These are phyloP conservation scores for Patiria miniata DNA, from an alignment of 35 echinoderm and acorn worm species.

Conservation along the genomic window DNA sequence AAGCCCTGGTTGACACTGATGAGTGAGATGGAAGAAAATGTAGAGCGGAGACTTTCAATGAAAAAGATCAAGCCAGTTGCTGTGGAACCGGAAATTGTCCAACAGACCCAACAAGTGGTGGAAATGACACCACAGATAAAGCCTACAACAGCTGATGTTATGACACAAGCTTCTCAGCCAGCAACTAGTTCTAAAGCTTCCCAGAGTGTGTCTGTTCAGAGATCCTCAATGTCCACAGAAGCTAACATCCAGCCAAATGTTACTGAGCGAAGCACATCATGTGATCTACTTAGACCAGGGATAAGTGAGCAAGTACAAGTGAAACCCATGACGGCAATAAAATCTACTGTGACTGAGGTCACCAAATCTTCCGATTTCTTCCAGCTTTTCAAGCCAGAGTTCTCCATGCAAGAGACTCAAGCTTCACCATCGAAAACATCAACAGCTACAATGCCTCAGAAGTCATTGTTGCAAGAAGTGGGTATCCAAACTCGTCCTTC, in stretches of 20 bases:
- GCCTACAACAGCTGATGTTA: background rate
- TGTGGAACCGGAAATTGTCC: background rate
- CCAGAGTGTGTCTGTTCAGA: background rate
- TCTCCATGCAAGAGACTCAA: too few relatives aligned
- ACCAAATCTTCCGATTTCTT: too few relatives aligned
- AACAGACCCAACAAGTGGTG: background rate
- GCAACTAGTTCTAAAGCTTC: background rate
- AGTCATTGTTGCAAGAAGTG: too few relatives aligned
- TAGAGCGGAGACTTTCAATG: background rate
- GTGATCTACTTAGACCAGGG: too few relatives aligned
- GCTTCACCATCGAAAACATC: too few relatives aligned
- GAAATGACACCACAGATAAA: background rate
- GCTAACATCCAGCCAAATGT: background rate
- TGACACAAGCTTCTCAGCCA: background rate
- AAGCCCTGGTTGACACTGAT: conserved; percentile 11
- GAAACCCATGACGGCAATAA: too few relatives aligned
- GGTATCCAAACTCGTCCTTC: too few relatives aligned
- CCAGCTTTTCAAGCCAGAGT: too few relatives aligned
- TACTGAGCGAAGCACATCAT: background rate
- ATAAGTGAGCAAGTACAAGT: too few relatives aligned
- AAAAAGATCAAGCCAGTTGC: background rate
- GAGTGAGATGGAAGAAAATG: conserved; percentile 16
- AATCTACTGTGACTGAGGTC: too few relatives aligned
- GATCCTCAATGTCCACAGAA: background rate
- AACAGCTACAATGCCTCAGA: too few relatives aligned